Evolutionary conservation across 92 coral and sea anemone species (phyloP).

Genomic region (Zoanthus sansibaricus): DNA sequence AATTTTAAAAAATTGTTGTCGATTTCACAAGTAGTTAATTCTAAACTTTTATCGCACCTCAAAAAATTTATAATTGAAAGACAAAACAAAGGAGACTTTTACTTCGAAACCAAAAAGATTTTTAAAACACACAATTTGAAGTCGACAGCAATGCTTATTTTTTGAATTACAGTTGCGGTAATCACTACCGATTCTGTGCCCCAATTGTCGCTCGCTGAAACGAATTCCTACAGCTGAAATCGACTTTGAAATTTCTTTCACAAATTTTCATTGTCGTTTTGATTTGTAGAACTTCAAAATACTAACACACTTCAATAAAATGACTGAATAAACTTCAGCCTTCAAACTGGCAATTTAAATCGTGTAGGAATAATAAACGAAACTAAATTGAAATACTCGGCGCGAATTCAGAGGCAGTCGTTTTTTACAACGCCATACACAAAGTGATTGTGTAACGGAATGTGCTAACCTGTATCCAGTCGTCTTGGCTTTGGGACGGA

Average conservation of each 20-base stretch:
- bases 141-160: conserved; percentile 32
- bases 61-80: background rate
- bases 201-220: background rate
- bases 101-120: background rate
- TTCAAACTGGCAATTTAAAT: conserved; percentile 17
- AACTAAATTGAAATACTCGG: background rate
- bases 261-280: background rate
- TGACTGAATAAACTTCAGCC: conserved; percentile 28
- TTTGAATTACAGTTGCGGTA: background rate
- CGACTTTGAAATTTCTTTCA: background rate
- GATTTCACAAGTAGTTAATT: conserved; percentile 1
- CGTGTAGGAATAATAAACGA: conserved; percentile 21
- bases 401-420: background rate
- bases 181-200: background rate
- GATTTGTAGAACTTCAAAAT: conserved; percentile 34
- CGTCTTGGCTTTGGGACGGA: conserved; percentile 66
- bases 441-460: too few relatives aligned
- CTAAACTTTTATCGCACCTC: background rate
- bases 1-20: background rate
- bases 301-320: conserved; percentile 22
- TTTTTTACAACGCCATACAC: background rate
- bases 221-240: background rate
- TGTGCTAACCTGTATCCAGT: conserved; percentile 80
- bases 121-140: background rate
- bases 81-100: background rate